Evolutionary conservation across 2,888 invertebrate species (phyloP), one percentile per base, ranked within the genome.

Genomic region (Troides helena): DNA sequence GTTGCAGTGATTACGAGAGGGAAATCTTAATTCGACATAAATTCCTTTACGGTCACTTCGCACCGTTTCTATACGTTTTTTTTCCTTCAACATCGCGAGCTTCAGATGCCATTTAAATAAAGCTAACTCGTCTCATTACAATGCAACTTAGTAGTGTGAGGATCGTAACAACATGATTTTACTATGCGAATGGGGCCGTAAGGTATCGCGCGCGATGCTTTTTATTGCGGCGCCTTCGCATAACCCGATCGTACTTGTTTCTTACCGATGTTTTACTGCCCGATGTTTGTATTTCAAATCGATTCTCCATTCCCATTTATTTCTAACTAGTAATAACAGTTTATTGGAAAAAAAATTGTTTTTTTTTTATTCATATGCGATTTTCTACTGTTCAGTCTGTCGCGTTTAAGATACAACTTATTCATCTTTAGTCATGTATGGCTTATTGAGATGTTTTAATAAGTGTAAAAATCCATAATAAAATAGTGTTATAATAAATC

Each of bases 121-220:
- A 67, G 66, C 43, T 66, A 58, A 68, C 56, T 63, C 62, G 23
- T 39, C 69, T 69, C 68, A 72, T 72, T 73, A 74, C 65, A 70
- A 64, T 70, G 72, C 75, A 75, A 74, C 74, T 73, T 67, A 70
- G 75, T 74, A 69, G 69, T 62, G 57, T 60, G n/a, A 39, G n/a
- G 64, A 65, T 70, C 73, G 67, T 73, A 74, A 73, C 23, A 65
- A 69, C 65, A 67, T 69, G 73, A 68, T 65, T 74, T 73, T 72
- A 70, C 64, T 70, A 64, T 67, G 70, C 63, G 70, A 70, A 70
- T 59, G 36, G 70, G 59, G 23, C 67, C 7, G 63, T 70, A 64
- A 67, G 64, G 25, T 70, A 59, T 60, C 67, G 21, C 64, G 43
- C 39, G 63, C 60, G 67, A 70, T 67, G 70, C 21, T n/a, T 25